Percentiles rank a stretch among this genome's conserved stretches.
Evolutionary conservation across 2,888 invertebrate genomes (phyloP).

Genomic region (Macaria notata): DNA sequence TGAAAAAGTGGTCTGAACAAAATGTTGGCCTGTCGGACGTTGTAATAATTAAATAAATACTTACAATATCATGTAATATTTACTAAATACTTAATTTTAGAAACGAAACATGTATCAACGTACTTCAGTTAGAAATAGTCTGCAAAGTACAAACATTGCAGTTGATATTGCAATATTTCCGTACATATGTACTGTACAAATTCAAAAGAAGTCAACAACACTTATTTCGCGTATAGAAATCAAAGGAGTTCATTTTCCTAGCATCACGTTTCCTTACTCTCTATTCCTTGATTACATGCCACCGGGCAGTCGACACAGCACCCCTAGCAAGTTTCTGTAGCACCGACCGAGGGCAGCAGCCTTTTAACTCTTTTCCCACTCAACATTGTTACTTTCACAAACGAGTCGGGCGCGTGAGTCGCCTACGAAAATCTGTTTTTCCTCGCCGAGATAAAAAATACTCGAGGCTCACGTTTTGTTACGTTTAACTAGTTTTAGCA

Average conservation of each 20-base stretch:
- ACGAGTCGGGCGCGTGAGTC: conserved; percentile 69
- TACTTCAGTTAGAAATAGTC: too few species aligned
- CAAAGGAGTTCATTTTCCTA: conserved; percentile 8
- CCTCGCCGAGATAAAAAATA: conserved; percentile 45
- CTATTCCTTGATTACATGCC: too few species aligned
- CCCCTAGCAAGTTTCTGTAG: conserved; percentile 36
- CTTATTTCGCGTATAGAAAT: conserved; percentile 1
- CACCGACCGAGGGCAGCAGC: conserved; percentile 46
- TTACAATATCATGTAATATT: too few species aligned
- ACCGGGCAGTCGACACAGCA: conserved; percentile 16
- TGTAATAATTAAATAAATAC: too few species aligned
- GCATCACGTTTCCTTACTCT: conserved; percentile 20
- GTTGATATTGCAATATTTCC: too few species aligned
- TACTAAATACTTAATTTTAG: too few species aligned
- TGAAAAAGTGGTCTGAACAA: too few species aligned
- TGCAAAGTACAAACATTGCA: too few species aligned
- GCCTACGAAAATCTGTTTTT: conserved; percentile 62
- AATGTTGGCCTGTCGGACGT: too few species aligned
- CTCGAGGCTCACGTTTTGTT: conserved; percentile 37
- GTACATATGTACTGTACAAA: too few species aligned
- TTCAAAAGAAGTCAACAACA: too few species aligned
- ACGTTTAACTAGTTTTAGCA: conserved; percentile 35
- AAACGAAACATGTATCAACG: too few species aligned
- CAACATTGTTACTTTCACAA: conserved; percentile 77
- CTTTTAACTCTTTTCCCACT: conserved; percentile 74